Percentiles rank a stretch among this genome's conserved stretches.
Conservation (phyloP, 2,113 vertebrate genomes). For the Brachyhypopomus occidentalis region DNA sequence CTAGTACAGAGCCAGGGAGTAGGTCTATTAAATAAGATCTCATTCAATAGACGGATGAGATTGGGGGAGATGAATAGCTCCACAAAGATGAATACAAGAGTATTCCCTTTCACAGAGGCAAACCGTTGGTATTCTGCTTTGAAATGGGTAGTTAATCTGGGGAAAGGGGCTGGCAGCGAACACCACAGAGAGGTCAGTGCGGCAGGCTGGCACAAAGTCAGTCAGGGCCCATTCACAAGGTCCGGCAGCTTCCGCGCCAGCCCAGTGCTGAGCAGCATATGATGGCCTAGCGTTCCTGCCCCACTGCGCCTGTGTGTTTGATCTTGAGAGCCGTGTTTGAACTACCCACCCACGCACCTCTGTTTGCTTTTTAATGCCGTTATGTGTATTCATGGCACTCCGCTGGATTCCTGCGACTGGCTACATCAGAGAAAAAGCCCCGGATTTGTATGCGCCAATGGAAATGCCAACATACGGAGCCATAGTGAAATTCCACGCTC, state of each 20-base stretch:
- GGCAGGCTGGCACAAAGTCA: conserved; percentile 42
- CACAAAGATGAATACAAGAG: conserved; percentile 44
- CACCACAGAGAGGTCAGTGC: conserved; percentile 32
- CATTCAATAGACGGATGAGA: conserved; percentile 41
- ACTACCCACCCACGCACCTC: conserved; percentile 30
- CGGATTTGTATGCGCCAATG: not conserved
- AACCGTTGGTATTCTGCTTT: conserved; percentile 43
- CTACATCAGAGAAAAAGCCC: not conserved
- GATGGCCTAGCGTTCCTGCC: conserved; percentile 6
- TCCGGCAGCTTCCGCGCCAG: conserved; percentile 27
- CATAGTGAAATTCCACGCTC: not conserved
- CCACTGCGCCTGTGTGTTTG: not conserved
- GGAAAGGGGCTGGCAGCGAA: conserved; percentile 35
- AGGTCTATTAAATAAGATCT: conserved; percentile 44
- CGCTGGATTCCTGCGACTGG: conserved; percentile 15
- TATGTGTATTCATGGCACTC: conserved; percentile 38
- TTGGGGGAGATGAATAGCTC: conserved; percentile 38
- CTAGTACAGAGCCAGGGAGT: conserved; percentile 33
- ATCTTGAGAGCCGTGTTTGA: conserved; percentile 20
- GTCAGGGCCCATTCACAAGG: conserved; percentile 27
- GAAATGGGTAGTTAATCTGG: conserved; percentile 51
- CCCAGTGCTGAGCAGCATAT: conserved; percentile 20
- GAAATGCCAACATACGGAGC: not conserved
- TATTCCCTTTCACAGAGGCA: conserved; percentile 42
- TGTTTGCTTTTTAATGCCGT: conserved; percentile 63